These are phyloP conservation scores for Bellardia pandia DNA, from an alignment of 2,888 invertebrate genomes.

Conservation along the genomic window DNA sequence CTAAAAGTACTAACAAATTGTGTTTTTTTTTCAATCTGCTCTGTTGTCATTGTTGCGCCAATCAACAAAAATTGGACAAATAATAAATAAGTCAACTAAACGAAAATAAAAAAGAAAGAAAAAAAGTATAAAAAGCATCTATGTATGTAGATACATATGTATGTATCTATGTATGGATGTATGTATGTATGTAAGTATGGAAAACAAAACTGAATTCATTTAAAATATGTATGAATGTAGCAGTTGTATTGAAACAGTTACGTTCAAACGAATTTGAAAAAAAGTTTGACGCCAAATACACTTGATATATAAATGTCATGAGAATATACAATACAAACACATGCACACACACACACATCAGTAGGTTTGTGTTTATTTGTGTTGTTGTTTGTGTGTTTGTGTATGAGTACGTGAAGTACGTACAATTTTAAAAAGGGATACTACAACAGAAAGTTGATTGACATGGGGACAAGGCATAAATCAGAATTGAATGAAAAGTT, in stretches of 20 bases:
- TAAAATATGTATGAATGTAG: conserved; percentile 32
- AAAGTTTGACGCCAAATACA: conserved; percentile 54
- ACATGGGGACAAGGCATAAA: conserved; percentile 46
- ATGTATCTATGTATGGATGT: conserved; percentile 13
- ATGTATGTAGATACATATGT: conserved; percentile 8
- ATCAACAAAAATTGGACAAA: conserved; percentile 70
- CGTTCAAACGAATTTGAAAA: conserved; percentile 24
- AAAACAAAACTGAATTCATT: conserved; percentile 42
- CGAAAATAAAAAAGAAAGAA: conserved; percentile 18
- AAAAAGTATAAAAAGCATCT: conserved; percentile 16
- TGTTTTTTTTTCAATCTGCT: conserved; percentile 45
- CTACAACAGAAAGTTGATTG: conserved; percentile 56
- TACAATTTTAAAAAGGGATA: conserved; percentile 25
- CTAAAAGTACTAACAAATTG: conserved; percentile 55
- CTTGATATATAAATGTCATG: conserved; percentile 64
- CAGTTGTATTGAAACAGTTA: conserved; percentile 22
- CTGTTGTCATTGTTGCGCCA: conserved; percentile 66
- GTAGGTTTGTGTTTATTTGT: background rate
- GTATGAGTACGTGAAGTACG: background rate
- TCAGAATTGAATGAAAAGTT: conserved; percentile 47
- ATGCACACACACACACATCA: background rate
- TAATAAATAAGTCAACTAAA: conserved; percentile 68
- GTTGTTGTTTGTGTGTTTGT: background rate
- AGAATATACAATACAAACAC: conserved; percentile 27
- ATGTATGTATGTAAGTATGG: conserved; percentile 34